Percentiles rank a stretch among this genome's conserved stretches.
These are phyloP conservation scores for Zaprionus tsacasi DNA, from an alignment of 1,140 invertebrate species.

Conservation along the genomic window DNA sequence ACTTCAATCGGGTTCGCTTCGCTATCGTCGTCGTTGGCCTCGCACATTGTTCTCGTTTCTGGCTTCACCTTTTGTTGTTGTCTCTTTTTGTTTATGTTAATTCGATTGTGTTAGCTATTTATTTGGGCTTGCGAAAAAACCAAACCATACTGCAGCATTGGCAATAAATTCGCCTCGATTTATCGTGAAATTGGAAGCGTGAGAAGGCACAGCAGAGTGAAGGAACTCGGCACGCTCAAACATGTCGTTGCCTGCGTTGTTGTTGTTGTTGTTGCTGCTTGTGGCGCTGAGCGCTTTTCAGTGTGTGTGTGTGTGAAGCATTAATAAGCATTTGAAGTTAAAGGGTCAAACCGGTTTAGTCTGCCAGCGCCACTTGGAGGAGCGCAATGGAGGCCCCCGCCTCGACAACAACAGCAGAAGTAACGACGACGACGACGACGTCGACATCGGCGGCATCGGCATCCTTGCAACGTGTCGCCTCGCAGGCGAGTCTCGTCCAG, in stretches of 20 bases:
- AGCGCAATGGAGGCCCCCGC: conserved; percentile 45
- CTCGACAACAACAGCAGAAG: conserved; percentile 13
- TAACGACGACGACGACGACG: conserved; percentile 16
- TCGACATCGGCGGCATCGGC: conserved; percentile 35
- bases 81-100: conserved; percentile 72
- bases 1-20: conserved; percentile 54
- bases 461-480: conserved; percentile 79
- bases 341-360: conserved; percentile 80
- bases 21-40: conserved; percentile 2
- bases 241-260: conserved; percentile 14
- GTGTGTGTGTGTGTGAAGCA: conserved; percentile 45
- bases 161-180: conserved; percentile 71
- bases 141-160: conserved; percentile 50
- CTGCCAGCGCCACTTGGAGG: conserved; percentile 56
- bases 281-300: not conserved
- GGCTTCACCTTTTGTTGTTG: conserved; percentile 21
- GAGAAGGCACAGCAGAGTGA: conserved; percentile 54
- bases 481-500: conserved; percentile 63
- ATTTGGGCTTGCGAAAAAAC: conserved; percentile 40
- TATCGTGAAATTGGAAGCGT: conserved; percentile 63
- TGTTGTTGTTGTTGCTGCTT: conserved; percentile 26
- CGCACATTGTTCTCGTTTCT: conserved; percentile 20
- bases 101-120: conserved; percentile 60
- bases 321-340: conserved; percentile 71
- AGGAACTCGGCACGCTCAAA: conserved; percentile 15